These are phyloP conservation scores for Lampropteryx suffumata DNA, from an alignment of 2,888 invertebrate species.

Conservation along the genomic window DNA sequence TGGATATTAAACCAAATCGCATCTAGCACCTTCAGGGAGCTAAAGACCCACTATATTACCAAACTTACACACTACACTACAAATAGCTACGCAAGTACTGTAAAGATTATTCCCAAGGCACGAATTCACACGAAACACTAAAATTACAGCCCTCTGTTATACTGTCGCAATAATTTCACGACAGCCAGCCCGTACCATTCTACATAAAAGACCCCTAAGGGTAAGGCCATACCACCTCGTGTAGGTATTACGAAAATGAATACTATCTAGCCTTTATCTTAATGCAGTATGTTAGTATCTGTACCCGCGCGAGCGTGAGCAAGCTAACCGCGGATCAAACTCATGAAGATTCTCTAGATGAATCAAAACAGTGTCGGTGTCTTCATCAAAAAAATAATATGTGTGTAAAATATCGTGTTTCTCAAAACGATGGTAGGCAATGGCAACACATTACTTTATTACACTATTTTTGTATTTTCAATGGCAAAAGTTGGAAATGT, in stretches of 20 bases:
- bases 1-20: too few species aligned
- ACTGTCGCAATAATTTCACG: conserved; percentile 7
- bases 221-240: background rate
- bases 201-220: conserved; percentile 2
- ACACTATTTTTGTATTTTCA: too few species aligned
- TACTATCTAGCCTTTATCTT: conserved; percentile 7
- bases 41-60: background rate
- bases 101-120: conserved; percentile 1
- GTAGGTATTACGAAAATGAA: conserved; percentile 5
- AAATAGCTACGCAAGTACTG: too few species aligned
- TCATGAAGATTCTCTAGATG: too few species aligned
- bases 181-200: conserved; percentile 3
- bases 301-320: background rate
- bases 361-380: too few species aligned
- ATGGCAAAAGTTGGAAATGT: too few species aligned
- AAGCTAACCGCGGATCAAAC: too few species aligned
- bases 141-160: conserved; percentile 5
- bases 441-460: too few species aligned
- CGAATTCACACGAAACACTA: conserved; percentile 6
- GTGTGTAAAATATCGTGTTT: too few species aligned
- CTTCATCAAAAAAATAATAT: too few species aligned
- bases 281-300: background rate
- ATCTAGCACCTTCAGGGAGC: background rate
- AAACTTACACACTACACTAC: background rate
- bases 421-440: too few species aligned